Conservation (phyloP, 2,888 invertebrate genomes). For the Melanotus villosus region DNA sequence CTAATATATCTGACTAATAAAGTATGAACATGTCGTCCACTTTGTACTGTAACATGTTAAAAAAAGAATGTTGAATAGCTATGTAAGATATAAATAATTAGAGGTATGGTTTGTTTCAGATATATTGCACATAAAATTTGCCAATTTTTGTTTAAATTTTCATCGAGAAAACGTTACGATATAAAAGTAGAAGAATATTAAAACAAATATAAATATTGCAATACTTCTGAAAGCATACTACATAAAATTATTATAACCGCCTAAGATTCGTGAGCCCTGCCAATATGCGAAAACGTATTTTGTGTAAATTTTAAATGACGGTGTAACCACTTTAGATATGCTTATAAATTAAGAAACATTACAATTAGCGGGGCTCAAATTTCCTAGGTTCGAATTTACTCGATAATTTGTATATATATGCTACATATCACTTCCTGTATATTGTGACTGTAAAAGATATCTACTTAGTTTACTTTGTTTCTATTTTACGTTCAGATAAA, state of each 20-base stretch:
- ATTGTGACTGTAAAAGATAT: constrained; percentile 37
- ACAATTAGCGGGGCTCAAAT: neutral
- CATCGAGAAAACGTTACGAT: no score
- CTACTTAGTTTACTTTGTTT: constrained; percentile 24
- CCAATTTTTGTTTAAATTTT: neutral
- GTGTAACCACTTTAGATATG: neutral
- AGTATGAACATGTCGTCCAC: constrained; percentile 42
- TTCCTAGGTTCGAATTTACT: constrained; percentile 20
- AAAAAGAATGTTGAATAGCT: constrained; percentile 40
- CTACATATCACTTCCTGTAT: constrained; percentile 45
- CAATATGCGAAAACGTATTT: neutral
- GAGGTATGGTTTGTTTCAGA: constrained; percentile 25
- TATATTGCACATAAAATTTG: constrained; percentile 12
- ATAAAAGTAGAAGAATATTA: no score
- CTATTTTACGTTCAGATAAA: no score
- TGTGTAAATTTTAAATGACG: neutral
- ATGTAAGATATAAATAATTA: constrained; percentile 37
- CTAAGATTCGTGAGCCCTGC: constrained; percentile 9
- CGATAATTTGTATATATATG: constrained; percentile 40
- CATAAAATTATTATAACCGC: constrained; percentile 6
- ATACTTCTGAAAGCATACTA: constrained; percentile 11
- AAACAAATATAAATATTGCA: neutral
- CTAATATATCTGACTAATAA: constrained; percentile 36
- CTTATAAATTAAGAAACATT: neutral
- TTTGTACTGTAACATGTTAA: constrained; percentile 44